phyloP scores from a whole-genome alignment of 2,888 invertebrate species.

The Dryobota labecula region DNA sequence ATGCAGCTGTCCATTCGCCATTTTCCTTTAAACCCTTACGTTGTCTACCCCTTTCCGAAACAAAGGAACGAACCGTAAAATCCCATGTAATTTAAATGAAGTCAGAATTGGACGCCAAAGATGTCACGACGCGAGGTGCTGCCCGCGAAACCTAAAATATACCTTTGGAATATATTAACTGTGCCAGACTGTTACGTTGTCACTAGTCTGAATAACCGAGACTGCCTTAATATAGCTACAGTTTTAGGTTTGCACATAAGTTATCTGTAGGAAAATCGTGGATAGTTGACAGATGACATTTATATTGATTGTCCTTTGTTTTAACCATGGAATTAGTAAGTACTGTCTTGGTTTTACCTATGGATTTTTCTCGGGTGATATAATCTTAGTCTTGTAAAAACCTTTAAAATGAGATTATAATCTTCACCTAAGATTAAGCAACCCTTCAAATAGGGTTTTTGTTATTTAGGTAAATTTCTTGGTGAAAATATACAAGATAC shows the following conservation, averaged over 20 bases:
- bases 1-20: conserved; percentile 1
- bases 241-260: not conserved
- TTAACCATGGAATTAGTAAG: no score
- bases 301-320: no score
- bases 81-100: conserved; percentile 47
- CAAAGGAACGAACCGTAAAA: conserved; percentile 15
- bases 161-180: conserved; percentile 56
- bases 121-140: conserved; percentile 24
- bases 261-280: not conserved
- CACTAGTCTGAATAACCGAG: conserved; percentile 27
- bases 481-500: not conserved
- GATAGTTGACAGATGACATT: not conserved
- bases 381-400: not conserved
- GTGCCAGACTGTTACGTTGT: conserved; percentile 20
- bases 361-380: not conserved
- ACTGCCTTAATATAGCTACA: conserved; percentile 12
- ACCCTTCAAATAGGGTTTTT: not conserved
- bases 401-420: not conserved
- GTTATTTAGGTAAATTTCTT: not conserved
- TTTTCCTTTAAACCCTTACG: conserved; percentile 5
- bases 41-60: not conserved
- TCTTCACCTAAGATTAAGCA: no score
- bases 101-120: conserved; percentile 27
- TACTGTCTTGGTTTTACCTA: not conserved
- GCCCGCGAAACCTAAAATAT: conserved; percentile 55